phyloP scores from a whole-genome alignment of 2,113 vertebrate species.

The Hippoglossus stenolepis region DNA sequence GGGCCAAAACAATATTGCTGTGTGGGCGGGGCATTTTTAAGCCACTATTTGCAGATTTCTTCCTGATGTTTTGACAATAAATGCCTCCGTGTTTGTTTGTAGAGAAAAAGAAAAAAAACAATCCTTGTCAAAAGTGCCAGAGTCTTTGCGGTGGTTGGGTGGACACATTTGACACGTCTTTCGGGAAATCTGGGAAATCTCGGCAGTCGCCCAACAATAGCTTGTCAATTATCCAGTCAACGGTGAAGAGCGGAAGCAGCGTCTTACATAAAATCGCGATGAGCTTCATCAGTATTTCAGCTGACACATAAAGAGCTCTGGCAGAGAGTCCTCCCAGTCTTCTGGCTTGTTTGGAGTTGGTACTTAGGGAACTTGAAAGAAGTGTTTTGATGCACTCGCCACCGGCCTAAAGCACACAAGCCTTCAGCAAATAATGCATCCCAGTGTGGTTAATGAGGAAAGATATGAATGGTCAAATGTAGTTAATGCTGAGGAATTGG shows the following conservation, averaged over 20 bases:
- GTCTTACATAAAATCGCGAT: conserved; percentile 56
- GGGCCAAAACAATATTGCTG: too few relatives aligned
- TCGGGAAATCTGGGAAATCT: conserved; percentile 50
- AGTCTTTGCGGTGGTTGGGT: conserved; percentile 30
- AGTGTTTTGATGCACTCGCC: conserved; percentile 63
- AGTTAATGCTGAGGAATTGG: conserved; percentile 67
- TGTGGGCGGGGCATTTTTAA: too few relatives aligned
- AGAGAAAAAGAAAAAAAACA: not conserved
- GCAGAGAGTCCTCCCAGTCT: conserved; percentile 40
- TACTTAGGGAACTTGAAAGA: conserved; percentile 64
- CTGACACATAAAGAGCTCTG: conserved; percentile 42
- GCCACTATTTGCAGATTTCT: conserved; percentile 21
- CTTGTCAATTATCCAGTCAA: conserved; percentile 72
- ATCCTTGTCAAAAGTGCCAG: conserved; percentile 52
- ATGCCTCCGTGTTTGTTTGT: conserved; percentile 25
- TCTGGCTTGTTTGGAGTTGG: conserved; percentile 57
- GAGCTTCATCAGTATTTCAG: conserved; percentile 57
- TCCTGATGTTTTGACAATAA: conserved; percentile 29
- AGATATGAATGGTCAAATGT: conserved; percentile 75
- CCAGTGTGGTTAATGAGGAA: conserved; percentile 70
- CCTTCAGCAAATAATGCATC: conserved; percentile 67
- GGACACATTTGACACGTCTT: conserved; percentile 56
- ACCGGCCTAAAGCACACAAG: conserved; percentile 48
- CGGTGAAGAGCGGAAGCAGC: conserved; percentile 35
- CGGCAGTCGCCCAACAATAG: conserved; percentile 57